phyloP scores from a whole-genome alignment of 1,140 invertebrate species.

The Megalopta genalis region DNA sequence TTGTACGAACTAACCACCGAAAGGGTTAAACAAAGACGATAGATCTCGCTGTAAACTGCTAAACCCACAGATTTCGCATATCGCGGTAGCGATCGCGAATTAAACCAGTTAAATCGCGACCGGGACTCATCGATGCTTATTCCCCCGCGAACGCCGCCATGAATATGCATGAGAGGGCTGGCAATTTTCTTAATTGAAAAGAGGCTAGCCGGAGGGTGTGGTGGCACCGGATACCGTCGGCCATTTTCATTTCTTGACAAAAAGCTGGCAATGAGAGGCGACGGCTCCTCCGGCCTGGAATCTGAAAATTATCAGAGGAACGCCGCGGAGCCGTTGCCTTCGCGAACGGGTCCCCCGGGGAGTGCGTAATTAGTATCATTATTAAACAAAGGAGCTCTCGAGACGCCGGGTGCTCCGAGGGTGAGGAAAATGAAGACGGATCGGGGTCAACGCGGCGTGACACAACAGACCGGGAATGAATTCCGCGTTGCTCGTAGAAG shows the following conservation, averaged over 20 bases:
- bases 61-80: too few species aligned
- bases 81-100: too few species aligned
- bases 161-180: constrained; percentile 4
- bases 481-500: neutral
- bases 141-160: neutral
- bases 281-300: neutral
- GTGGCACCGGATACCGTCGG: neutral
- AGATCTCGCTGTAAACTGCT: too few species aligned
- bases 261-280: constrained; percentile 21
- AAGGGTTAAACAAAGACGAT: too few species aligned
- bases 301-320: constrained; percentile 12
- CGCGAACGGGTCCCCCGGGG: neutral
- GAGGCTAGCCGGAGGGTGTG: neutral
- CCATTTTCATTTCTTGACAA: constrained; percentile 35
- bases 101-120: too few species aligned
- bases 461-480: neutral
- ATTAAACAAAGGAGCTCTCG: neutral
- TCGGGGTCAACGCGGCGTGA: too few species aligned
- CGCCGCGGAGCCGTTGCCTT: neutral
- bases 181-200: constrained; percentile 52
- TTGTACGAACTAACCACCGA: too few species aligned
- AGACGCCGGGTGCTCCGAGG: neutral
- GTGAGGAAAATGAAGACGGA: too few species aligned
- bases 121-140: neutral
- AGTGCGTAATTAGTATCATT: constrained; percentile 16